Conservation (phyloP, 2,888 invertebrate genomes). For the Oscheius sp. region DNA sequence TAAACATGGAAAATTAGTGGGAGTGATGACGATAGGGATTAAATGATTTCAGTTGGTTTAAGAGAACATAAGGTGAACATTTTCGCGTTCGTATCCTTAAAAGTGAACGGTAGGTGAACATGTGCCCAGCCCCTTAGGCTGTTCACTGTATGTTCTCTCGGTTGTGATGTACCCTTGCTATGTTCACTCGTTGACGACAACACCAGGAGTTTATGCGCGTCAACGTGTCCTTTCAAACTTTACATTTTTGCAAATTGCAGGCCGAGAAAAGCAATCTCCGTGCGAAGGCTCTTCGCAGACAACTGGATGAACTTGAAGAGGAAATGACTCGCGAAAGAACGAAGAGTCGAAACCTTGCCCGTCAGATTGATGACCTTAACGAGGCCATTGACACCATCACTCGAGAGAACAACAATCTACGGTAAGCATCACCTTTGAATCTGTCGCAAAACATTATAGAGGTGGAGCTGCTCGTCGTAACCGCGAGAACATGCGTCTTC, state of each 20-base stretch:
- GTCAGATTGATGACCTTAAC: conserved; percentile 94
- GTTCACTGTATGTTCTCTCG: neutral
- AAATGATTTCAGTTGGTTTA: neutral
- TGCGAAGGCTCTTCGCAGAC: conserved; percentile 82
- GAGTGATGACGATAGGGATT: too few species aligned
- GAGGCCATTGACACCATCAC: conserved; percentile 78
- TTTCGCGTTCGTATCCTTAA: neutral
- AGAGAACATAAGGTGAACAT: neutral
- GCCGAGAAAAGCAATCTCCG: conserved; percentile 66
- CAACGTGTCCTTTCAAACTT: neutral
- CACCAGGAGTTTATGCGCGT: too few species aligned
- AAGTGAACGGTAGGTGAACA: neutral
- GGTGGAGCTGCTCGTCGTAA: conserved; percentile 51
- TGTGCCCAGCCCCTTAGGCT: neutral
- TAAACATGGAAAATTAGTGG: too few species aligned
- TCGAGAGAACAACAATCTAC: conserved; percentile 47
- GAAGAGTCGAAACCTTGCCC: conserved; percentile 92
- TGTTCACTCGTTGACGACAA: neutral
- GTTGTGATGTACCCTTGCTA: neutral
- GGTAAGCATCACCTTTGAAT: conserved; percentile 33
- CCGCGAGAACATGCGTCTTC: conserved; percentile 50
- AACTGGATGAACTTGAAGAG: conserved; percentile 96
- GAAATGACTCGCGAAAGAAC: conserved; percentile 94
- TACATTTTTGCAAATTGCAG: conserved; percentile 45
- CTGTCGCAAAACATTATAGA: conserved; percentile 39